Conservation (phyloP, 1,140 invertebrate genomes). For the Zaprionus kolodkinae region DNA sequence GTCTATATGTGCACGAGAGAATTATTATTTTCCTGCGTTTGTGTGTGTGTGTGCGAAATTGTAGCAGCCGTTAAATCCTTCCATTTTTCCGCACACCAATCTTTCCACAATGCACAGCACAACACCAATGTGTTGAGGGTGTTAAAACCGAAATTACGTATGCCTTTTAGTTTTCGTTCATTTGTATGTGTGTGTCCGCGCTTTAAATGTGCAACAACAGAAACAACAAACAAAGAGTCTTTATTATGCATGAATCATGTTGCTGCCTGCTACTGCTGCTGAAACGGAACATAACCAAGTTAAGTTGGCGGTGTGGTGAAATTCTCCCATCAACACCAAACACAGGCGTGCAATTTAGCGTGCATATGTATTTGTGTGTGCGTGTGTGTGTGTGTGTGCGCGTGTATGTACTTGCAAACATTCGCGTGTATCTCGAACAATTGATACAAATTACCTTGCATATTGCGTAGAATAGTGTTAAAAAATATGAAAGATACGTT, state of each 20-base stretch:
- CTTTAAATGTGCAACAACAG: slow-evolving; percentile 51
- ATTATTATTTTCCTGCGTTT: slow-evolving; percentile 18
- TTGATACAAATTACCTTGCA: background rate
- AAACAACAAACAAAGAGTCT: slow-evolving; percentile 70
- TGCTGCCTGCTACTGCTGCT: slow-evolving; percentile 29
- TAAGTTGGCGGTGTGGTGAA: slow-evolving; percentile 66
- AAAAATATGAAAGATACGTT: background rate
- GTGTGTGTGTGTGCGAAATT: slow-evolving; percentile 30
- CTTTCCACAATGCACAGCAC: slow-evolving; percentile 17
- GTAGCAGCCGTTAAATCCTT: slow-evolving; percentile 20
- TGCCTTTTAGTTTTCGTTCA: slow-evolving; percentile 20
- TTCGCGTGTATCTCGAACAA: background rate
- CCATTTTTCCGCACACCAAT: slow-evolving; percentile 23
- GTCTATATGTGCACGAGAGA: slow-evolving; percentile 1
- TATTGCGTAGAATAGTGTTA: slow-evolving; percentile 1
- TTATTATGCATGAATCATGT: slow-evolving; percentile 70
- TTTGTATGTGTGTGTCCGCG: slow-evolving; percentile 1
- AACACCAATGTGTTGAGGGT: slow-evolving; percentile 43
- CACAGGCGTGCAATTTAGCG: slow-evolving; percentile 21
- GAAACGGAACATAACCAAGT: slow-evolving; percentile 55
- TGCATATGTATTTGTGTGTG: background rate
- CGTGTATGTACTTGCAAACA: background rate
- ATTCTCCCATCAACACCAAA: slow-evolving; percentile 43
- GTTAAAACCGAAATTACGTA: slow-evolving; percentile 61
- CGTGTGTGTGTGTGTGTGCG: background rate